A percentile compares a stretch with the other conserved stretches of the same genome.
Evolutionary conservation across 2,888 invertebrate genomes (phyloP).

Genomic region (Scotopteryx bipunctaria): DNA sequence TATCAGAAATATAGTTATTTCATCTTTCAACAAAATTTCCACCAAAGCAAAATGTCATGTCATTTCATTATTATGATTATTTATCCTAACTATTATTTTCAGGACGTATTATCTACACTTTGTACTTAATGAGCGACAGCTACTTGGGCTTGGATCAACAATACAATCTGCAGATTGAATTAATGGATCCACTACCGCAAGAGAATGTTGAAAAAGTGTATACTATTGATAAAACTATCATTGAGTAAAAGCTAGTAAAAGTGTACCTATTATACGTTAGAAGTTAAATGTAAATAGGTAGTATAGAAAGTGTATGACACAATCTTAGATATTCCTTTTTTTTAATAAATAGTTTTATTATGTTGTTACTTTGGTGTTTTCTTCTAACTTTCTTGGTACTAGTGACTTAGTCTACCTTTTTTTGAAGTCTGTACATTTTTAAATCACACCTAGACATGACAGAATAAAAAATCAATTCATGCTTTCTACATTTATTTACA

Average conservation of each 20-base stretch:
- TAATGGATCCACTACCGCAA: constrained; percentile 68
- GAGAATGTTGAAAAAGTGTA: constrained; percentile 63
- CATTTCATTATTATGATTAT: no score
- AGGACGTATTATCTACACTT: constrained; percentile 90
- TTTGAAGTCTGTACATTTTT: neutral
- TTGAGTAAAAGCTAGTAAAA: no score
- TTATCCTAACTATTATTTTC: constrained; percentile 42
- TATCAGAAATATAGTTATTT: no score
- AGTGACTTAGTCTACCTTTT: no score
- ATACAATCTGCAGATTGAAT: constrained; percentile 84
- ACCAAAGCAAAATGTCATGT: no score
- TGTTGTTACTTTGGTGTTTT: constrained; percentile 17
- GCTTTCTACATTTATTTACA: constrained; percentile 7
- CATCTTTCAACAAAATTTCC: no score
- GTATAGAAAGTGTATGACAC: constrained; percentile 21
- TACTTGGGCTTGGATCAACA: constrained; percentile 98
- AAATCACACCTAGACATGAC: neutral
- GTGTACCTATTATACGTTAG: no score
- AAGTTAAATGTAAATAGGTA: constrained; percentile 28
- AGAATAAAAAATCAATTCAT: neutral
- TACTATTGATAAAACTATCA: constrained; percentile 61
- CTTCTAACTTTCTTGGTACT: no score
- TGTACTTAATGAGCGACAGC: constrained; percentile 95
- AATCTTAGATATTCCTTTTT: constrained; percentile 8
- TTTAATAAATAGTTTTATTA: constrained; percentile 23